These are phyloP conservation scores for Tuberolachnus salignus DNA, from an alignment of 2,888 invertebrate genomes.

Conservation along the genomic window DNA sequence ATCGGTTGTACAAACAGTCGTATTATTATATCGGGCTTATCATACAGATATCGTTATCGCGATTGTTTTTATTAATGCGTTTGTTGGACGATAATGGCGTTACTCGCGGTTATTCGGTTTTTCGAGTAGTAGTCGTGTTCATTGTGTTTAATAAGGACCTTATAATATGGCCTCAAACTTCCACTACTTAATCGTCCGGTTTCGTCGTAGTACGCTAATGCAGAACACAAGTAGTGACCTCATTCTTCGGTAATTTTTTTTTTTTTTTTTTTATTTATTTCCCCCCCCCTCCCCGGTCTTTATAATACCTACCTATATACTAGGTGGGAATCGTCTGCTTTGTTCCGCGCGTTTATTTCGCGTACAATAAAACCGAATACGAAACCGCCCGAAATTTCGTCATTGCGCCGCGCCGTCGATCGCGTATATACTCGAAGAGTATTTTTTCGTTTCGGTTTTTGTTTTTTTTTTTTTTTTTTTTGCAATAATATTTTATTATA, in stretches of 20 bases:
- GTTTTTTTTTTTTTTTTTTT: too few species aligned
- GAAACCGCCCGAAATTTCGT: constrained; percentile 21
- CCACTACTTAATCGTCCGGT: constrained; percentile 27
- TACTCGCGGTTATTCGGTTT: constrained; percentile 13
- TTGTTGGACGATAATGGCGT: too few species aligned
- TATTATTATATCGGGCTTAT: too few species aligned
- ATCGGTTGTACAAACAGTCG: too few species aligned
- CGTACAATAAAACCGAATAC: constrained; percentile 8
- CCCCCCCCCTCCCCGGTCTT: neutral
- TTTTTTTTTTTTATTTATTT: too few species aligned
- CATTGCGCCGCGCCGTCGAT: constrained; percentile 3
- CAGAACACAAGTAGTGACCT: constrained; percentile 18
- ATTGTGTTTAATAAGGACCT: constrained; percentile 26
- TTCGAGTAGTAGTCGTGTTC: constrained; percentile 10
- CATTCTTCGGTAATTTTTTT: too few species aligned
- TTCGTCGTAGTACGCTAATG: constrained; percentile 10
- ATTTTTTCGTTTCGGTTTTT: constrained; percentile 1
- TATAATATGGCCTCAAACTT: constrained; percentile 35
- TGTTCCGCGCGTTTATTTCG: too few species aligned
- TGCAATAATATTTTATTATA: too few species aligned
- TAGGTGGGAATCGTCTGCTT: constrained; percentile 16
- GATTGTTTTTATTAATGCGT: neutral
- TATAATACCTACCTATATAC: too few species aligned
- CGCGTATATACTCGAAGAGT: neutral
- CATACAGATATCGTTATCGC: too few species aligned